Percentiles rank a stretch among this genome's conserved stretches.
phyloP scores from a whole-genome alignment of 2,797 vertebrate species.

The Gobio occitaniae region DNA sequence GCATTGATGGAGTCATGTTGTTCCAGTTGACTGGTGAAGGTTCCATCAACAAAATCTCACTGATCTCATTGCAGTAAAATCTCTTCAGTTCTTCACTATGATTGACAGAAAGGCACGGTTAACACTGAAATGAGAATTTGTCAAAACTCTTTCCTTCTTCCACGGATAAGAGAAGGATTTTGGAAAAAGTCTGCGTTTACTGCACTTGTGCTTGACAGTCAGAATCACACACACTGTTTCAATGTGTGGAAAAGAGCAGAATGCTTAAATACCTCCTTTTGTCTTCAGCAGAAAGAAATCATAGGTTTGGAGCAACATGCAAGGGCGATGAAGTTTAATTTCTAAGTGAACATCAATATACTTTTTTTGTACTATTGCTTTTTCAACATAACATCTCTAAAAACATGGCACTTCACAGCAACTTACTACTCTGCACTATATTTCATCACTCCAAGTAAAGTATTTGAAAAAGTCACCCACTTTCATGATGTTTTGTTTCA shows the following conservation, averaged over 20 bases:
- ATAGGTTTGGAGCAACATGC: background rate
- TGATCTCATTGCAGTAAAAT: background rate
- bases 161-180: no score
- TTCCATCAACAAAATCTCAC: background rate
- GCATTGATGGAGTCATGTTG: background rate
- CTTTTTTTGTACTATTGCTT: background rate
- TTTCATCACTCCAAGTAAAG: background rate
- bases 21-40: background rate
- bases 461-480: background rate
- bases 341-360: background rate
- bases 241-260: background rate
- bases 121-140: background rate
- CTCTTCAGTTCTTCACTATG: background rate
- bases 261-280: background rate
- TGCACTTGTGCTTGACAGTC: background rate
- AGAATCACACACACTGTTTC: background rate
- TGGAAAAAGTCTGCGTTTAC: background rate
- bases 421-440: background rate
- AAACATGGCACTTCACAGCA: slow-evolving; percentile 1
- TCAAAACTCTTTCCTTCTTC: background rate
- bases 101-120: background rate
- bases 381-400: background rate
- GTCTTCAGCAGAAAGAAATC: background rate
- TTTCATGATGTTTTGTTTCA: background rate
- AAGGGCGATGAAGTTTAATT: background rate